Evolutionary conservation across 2,888 invertebrate species (phyloP), one percentile per base, ranked within the genome.

Genomic region (Lepidocyrtinus sp.): DNA sequence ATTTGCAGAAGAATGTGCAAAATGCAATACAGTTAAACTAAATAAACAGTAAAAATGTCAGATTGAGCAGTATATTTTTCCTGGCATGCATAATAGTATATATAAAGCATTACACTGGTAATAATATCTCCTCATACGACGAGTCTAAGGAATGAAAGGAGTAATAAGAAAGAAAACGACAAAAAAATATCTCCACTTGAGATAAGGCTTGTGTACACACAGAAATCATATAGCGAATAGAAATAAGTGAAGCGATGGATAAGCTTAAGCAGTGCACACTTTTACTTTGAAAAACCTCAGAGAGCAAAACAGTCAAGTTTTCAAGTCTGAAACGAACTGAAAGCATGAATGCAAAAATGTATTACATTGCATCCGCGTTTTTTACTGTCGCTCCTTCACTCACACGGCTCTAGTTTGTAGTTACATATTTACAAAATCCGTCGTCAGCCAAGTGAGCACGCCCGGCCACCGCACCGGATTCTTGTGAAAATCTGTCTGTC

Each of bases 11-110:
- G 69, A 75, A 75, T 75, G 68, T 75, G 69, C 61, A 26, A 75
- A 75, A 68, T 68, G 68, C 68, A 61, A 21, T 74, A 19, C 62
- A 63, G 46, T 63, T 75, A 50, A 75, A 62, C 68, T 46, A 75
- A 75, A 75, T 75, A 75, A 75, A 75, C 69, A 69, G 62, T 75
- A 75, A 75, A 67, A 75, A 68, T 63, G 75, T 69, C 75, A 75
- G 75, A 61, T 61, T 67, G 21, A 50, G 22, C n/a, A 50, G 3
- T 27, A 55, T 36, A 36, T 36, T 36, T 36, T 36, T 36, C 5
- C 5, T 36, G 36, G 36, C 36, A 36, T 36, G 36, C 36, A 36
- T 36, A 36, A 36, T 36, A 36, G 36, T 36, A 36, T 36, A 36
- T 36, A 36, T 36, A 36, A 36, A 36, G 36, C 36, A 36, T 36